These are phyloP conservation scores for Drosophila virilis DNA, from an alignment of 1,140 invertebrate genomes.

Conservation along the genomic window DNA sequence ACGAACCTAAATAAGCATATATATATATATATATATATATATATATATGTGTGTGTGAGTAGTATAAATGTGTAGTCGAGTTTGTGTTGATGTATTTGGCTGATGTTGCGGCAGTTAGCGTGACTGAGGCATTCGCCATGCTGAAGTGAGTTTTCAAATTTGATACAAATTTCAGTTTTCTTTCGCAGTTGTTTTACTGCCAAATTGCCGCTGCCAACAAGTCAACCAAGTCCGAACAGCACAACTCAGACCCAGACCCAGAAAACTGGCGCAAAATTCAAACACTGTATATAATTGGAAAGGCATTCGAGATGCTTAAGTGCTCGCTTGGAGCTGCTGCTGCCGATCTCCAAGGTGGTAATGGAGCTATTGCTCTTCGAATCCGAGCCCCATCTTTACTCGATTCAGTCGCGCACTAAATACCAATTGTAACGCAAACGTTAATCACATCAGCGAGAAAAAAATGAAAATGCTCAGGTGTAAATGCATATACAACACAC, in stretches of 20 bases:
- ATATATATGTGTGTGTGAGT: too few relatives aligned
- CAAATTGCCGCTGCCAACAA: conserved; percentile 56
- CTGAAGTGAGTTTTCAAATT: conserved; percentile 77
- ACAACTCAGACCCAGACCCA: neutral
- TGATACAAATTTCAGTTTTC: conserved; percentile 73
- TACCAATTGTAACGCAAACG: conserved; percentile 80
- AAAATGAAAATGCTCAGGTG: conserved; percentile 24
- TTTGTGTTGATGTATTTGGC: conserved; percentile 2
- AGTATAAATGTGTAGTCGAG: neutral
- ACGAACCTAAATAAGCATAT: conserved; percentile 28
- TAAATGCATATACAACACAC: neutral
- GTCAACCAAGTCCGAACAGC: conserved; percentile 51
- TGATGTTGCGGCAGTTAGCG: conserved; percentile 67
- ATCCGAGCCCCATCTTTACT: neutral
- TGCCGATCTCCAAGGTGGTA: neutral
- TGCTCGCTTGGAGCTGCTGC: conserved; percentile 4
- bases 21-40: neutral
- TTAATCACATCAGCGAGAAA: conserved; percentile 58
- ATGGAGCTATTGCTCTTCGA: conserved; percentile 8
- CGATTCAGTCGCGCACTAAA: conserved; percentile 74
- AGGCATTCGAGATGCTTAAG: conserved; percentile 59
- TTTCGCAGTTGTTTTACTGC: conserved; percentile 46
- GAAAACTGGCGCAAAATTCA: conserved; percentile 69
- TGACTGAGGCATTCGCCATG: conserved; percentile 78
- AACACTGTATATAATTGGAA: conserved; percentile 72